Evolutionary conservation across 2,797 vertebrate species (phyloP).

Genomic region (Eutrigla gurnardus): DNA sequence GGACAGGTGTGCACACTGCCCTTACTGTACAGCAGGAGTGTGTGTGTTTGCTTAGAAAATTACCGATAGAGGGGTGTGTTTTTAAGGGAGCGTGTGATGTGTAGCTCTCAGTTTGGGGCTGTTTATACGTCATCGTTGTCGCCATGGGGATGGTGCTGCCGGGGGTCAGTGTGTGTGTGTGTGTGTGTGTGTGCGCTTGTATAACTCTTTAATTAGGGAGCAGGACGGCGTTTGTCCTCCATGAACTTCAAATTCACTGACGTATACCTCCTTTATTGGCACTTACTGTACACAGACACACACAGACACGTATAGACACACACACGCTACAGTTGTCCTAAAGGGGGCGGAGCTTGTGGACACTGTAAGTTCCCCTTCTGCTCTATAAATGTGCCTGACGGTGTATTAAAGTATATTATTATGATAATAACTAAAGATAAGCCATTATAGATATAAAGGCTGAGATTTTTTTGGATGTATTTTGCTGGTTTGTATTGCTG

Average conservation of each 20-base stretch:
- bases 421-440: constrained; percentile 60
- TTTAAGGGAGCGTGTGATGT: constrained; percentile 52
- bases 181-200: constrained; percentile 29
- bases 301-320: constrained; percentile 23
- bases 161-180: constrained; percentile 22
- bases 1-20: constrained; percentile 44
- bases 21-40: constrained; percentile 41
- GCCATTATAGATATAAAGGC: constrained; percentile 68
- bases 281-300: constrained; percentile 46
- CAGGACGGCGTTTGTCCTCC: constrained; percentile 42
- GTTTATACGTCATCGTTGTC: constrained; percentile 51
- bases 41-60: constrained; percentile 62
- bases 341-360: constrained; percentile 30
- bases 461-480: constrained; percentile 53
- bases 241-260: constrained; percentile 41
- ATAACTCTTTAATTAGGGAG: constrained; percentile 57
- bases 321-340: constrained; percentile 18
- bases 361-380: constrained; percentile 40
- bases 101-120: constrained; percentile 44
- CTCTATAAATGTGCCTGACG: constrained; percentile 79
- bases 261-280: constrained; percentile 53
- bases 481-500: constrained; percentile 75
- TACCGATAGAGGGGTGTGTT: constrained; percentile 52
- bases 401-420: constrained; percentile 73
- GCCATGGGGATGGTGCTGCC: constrained; percentile 55